Evolutionary conservation across 2,797 vertebrate species (phyloP).

Genomic region (Notoglanidium macrostoma): DNA sequence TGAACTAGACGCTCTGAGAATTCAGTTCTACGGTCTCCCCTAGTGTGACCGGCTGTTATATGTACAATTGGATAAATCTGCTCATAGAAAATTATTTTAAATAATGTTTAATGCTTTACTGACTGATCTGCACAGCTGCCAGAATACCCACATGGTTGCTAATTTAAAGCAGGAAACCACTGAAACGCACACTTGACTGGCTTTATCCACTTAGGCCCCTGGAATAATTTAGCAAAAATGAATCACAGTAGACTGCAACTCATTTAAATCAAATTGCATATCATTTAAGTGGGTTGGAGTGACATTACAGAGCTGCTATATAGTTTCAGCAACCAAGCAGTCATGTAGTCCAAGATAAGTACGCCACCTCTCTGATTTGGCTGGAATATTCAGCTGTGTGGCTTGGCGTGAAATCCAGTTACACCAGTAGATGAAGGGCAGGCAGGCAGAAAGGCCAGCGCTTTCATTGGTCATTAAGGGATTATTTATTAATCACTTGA

Average conservation of each 20-base stretch:
- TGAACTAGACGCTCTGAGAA: neutral
- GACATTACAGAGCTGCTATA: neutral
- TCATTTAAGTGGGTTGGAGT: neutral
- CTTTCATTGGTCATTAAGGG: conserved; percentile 60
- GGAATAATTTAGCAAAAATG: neutral
- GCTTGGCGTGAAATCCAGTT: neutral
- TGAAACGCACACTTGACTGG: neutral
- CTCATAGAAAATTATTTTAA: neutral
- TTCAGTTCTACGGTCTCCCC: neutral
- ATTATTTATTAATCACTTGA: conserved; percentile 76
- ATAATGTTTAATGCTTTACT: neutral
- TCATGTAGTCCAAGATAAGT: neutral
- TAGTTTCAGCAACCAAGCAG: neutral
- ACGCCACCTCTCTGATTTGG: neutral
- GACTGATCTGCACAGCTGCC: conserved; percentile 10
- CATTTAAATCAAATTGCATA: conserved; percentile 3
- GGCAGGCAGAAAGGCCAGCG: neutral
- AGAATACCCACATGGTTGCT: conserved; percentile 19
- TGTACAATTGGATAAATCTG: neutral
- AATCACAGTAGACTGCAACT: neutral
- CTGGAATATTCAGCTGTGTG: neutral
- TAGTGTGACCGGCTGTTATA: neutral
- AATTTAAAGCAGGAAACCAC: conserved; percentile 7
- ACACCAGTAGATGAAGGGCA: neutral
- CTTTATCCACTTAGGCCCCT: neutral